Conservation (phyloP, 1,140 invertebrate genomes). For the Camponotus floridanus region DNA sequence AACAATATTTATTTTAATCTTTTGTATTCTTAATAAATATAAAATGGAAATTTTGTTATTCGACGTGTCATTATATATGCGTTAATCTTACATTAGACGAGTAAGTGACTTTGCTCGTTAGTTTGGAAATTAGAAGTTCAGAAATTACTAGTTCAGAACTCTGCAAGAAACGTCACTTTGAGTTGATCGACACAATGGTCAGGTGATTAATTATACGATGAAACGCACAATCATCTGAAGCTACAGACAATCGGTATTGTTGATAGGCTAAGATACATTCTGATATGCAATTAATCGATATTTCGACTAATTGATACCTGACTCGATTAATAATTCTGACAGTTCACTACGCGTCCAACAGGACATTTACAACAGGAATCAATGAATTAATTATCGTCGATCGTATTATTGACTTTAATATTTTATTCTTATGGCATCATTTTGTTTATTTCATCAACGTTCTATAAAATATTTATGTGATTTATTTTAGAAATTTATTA, state of each 20-base stretch:
- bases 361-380: conserved; percentile 8
- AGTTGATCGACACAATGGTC: conserved; percentile 31
- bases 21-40: background rate
- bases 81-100: conserved; percentile 14
- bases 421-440: background rate
- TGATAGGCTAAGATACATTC: conserved; percentile 66
- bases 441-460: background rate
- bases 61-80: background rate
- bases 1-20: background rate
- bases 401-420: background rate
- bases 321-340: conserved; percentile 82
- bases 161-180: conserved; percentile 39
- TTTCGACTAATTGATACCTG: conserved; percentile 80
- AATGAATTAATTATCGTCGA: conserved; percentile 15
- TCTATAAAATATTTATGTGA: too few species aligned
- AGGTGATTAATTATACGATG: conserved; percentile 75
- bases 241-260: conserved; percentile 72
- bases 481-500: conserved; percentile 9
- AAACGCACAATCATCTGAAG: conserved; percentile 74
- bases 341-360: conserved; percentile 70
- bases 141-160: background rate
- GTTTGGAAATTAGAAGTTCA: background rate
- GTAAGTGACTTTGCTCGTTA: conserved; percentile 43
- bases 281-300: conserved; percentile 80
- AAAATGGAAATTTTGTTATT: background rate